A percentile compares a stretch with the other conserved stretches of the same genome.
These are phyloP conservation scores for Trypoxylon attenuatum DNA, from an alignment of 2,888 invertebrate species.

Conservation along the genomic window DNA sequence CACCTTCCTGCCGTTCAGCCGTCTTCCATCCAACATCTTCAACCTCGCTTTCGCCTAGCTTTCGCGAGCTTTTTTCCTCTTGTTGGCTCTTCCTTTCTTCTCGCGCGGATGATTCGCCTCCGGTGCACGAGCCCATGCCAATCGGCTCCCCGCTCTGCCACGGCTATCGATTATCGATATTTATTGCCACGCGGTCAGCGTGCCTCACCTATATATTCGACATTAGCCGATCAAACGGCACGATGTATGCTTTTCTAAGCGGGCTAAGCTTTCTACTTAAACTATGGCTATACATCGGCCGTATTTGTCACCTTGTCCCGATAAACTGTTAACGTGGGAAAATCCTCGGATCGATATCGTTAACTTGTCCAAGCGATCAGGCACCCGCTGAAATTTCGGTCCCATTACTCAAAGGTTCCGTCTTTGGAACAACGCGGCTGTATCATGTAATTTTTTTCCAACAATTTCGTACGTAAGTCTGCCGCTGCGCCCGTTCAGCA, in stretches of 20 bases:
- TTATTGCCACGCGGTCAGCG: conserved; percentile 65
- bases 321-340: not conserved
- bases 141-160: conserved; percentile 49
- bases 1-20: not conserved
- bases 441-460: no score
- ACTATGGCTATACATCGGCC: no score
- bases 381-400: no score
- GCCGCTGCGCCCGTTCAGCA: no score
- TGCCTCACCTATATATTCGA: conserved; percentile 55
- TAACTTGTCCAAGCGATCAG: no score
- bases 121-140: conserved; percentile 51
- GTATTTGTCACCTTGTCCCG: conserved; percentile 3
- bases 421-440: no score
- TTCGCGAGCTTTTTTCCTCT: not conserved
- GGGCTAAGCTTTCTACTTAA: conserved; percentile 24
- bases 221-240: conserved; percentile 48
- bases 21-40: not conserved
- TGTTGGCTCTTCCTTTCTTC: conserved; percentile 38
- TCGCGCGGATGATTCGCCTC: conserved; percentile 37
- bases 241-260: conserved; percentile 43
- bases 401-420: no score
- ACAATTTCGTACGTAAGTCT: no score
- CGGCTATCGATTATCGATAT: conserved; percentile 67
- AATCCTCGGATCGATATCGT: no score
- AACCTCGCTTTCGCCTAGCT: not conserved